Conservation (phyloP, 2,797 vertebrate genomes). For the Notoglanidium macrostoma region DNA sequence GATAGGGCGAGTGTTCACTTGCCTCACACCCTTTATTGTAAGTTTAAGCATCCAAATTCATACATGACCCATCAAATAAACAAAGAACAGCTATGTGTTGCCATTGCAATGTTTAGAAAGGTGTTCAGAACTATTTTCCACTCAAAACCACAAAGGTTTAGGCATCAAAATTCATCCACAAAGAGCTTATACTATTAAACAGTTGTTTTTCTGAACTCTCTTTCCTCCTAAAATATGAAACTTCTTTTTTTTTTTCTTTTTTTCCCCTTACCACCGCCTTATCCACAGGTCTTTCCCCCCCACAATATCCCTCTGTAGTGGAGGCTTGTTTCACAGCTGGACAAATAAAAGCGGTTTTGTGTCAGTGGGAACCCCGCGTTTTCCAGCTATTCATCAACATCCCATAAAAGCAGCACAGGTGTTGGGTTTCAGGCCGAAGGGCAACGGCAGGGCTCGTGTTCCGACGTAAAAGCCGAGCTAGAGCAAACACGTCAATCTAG, state of each 20-base stretch:
- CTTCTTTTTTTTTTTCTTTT: constrained; percentile 13
- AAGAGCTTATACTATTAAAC: neutral
- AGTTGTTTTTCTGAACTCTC: neutral
- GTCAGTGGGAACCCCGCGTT: constrained; percentile 52
- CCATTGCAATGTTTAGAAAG: neutral
- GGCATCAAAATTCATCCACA: neutral
- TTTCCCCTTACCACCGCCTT: constrained; percentile 12
- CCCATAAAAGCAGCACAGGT: constrained; percentile 59
- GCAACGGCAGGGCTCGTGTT: constrained; percentile 40
- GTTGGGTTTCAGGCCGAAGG: constrained; percentile 58
- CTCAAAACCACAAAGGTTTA: neutral
- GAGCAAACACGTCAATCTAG: constrained; percentile 52
- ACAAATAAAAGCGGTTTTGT: constrained; percentile 61
- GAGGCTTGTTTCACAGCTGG: constrained; percentile 59
- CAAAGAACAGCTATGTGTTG: neutral
- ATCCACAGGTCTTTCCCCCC: constrained; percentile 20
- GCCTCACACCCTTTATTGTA: neutral
- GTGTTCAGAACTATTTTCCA: neutral
- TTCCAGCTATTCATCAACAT: constrained; percentile 61
- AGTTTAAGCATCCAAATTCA: neutral
- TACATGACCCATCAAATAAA: neutral
- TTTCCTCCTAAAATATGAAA: constrained; percentile 48
- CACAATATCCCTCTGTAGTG: constrained; percentile 44
- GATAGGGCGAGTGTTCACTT: neutral
- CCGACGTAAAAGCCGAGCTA: constrained; percentile 39